phyloP scores from a whole-genome alignment of 2,113 vertebrate genomes.

The Cochlearius cochlearius region DNA sequence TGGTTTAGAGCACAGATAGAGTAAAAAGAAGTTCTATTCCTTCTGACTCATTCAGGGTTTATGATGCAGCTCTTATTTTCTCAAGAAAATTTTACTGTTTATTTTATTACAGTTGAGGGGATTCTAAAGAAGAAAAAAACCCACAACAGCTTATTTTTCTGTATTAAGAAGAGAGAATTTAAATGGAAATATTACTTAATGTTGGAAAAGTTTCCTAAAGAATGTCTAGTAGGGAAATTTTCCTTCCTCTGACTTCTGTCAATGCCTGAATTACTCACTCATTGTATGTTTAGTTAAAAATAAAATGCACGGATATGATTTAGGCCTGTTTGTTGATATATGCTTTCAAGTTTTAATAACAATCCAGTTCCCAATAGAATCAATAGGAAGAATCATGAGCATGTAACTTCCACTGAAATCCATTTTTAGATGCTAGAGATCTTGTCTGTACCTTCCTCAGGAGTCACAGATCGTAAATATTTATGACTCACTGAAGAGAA shows the following conservation, averaged over 20 bases:
- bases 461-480: background rate
- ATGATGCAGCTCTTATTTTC: background rate
- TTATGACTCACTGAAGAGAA: background rate
- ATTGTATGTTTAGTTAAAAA: background rate
- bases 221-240: background rate
- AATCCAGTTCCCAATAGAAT: background rate
- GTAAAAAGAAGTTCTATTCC: background rate
- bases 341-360: background rate
- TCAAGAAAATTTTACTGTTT: background rate
- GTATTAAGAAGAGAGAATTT: background rate
- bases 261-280: background rate
- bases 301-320: background rate
- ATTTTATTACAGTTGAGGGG: background rate
- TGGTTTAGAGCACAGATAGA: background rate
- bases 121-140: background rate
- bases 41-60: background rate
- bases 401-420: background rate
- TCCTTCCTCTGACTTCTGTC: background rate
- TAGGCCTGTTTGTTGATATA: background rate
- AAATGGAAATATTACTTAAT: background rate
- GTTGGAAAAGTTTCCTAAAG: background rate
- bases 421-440: background rate
- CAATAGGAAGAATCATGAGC: background rate
- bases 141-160: background rate
- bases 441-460: background rate